Conservation (phyloP, 1,140 invertebrate species). For the Artemia franciscana region DNA sequence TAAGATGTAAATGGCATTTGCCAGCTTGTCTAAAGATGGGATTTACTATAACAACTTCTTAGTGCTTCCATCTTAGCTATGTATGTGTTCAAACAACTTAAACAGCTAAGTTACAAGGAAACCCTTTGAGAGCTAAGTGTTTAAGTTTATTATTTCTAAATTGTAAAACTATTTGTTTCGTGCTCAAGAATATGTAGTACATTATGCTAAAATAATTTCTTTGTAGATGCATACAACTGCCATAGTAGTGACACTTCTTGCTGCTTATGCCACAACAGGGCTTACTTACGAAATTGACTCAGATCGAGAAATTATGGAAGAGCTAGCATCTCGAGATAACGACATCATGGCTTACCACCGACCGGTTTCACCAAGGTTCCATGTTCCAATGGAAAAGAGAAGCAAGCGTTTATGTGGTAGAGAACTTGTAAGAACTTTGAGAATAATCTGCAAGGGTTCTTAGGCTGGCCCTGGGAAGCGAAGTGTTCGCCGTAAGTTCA, state of each 20-base stretch:
- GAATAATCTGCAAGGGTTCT: not conserved
- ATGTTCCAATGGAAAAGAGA: not conserved
- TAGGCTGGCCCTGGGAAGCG: not conserved
- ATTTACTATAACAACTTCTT: no score
- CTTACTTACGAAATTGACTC: not conserved
- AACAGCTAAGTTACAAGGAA: no score
- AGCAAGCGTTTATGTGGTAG: not conserved
- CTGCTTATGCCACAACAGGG: not conserved
- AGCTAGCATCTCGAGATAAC: not conserved
- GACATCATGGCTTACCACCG: not conserved
- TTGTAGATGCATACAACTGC: not conserved
- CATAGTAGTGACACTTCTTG: not conserved
- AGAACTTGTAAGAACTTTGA: not conserved
- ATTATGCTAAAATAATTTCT: no score
- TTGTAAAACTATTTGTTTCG: no score
- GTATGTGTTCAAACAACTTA: no score
- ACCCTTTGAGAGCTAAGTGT: no score
- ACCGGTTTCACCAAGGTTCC: not conserved
- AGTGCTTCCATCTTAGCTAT: no score
- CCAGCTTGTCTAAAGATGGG: no score
- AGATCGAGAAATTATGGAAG: not conserved
- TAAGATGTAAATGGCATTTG: no score
- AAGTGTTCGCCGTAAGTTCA: not conserved
- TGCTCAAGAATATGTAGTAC: no score
- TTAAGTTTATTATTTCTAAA: no score